Percentiles rank a stretch among this genome's conserved stretches.
These are phyloP conservation scores for Lepidochrysops patricia DNA, from an alignment of 2,888 invertebrate species.

Conservation along the genomic window DNA sequence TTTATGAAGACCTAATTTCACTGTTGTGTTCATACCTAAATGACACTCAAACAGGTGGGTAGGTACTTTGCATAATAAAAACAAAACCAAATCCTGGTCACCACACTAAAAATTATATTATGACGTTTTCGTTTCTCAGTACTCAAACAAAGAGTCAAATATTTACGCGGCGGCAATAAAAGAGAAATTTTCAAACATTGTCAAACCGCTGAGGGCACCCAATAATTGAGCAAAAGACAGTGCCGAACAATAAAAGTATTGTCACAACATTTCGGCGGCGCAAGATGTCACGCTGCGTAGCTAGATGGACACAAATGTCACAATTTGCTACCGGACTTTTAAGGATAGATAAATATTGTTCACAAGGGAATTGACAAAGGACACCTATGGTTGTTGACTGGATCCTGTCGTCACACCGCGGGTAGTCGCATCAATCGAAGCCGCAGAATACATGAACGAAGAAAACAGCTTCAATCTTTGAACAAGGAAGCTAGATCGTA, in stretches of 20 bases:
- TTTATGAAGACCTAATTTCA: not conserved
- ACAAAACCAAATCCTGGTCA: not conserved
- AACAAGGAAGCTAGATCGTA: not conserved
- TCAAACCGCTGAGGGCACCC: constrained; percentile 45
- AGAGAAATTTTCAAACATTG: constrained; percentile 50
- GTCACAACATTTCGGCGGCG: constrained; percentile 52
- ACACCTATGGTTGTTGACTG: constrained; percentile 1
- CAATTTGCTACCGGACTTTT: constrained; percentile 54
- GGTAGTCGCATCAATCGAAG: not conserved
- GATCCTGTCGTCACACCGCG: not conserved
- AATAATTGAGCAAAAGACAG: constrained; percentile 68
- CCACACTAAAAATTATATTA: not conserved
- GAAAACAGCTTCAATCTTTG: not conserved
- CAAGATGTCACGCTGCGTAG: constrained; percentile 49
- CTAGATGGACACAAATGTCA: constrained; percentile 20
- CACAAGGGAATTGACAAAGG: not conserved
- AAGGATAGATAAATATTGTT: constrained; percentile 38
- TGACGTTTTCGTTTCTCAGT: constrained; percentile 21
- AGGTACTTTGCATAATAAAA: constrained; percentile 13
- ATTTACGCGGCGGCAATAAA: constrained; percentile 38
- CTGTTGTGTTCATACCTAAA: not conserved
- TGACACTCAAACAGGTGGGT: not conserved
- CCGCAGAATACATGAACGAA: not conserved
- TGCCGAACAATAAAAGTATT: constrained; percentile 44
- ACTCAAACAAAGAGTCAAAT: constrained; percentile 45